Base-by-base conservation (phyloP, 2,888 invertebrate species). In the Abscondita cerata region DNA sequence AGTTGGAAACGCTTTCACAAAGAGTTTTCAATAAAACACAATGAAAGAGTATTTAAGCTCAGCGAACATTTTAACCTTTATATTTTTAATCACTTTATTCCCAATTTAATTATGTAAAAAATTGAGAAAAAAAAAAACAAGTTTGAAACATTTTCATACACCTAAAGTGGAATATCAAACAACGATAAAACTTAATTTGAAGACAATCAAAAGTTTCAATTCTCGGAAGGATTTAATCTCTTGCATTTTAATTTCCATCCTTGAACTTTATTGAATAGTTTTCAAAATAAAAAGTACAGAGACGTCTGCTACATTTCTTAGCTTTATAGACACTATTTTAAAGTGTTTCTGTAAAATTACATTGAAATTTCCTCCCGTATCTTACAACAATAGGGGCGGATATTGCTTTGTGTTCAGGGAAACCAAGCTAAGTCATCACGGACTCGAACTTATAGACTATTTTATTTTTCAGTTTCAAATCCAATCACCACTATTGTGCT, bases 401-500 rank as follows among this genome's bases (percentile, higher is more conserved):
- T 69, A 70, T 70, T 69, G 70, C 68, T 69, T 70, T 69, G 69
- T 70, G 68, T 68, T 66, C 64, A 67, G 63, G 62, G 56, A 68
- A 68, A 66, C 68, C 64, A 64, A 66, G 63, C 65, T 55, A 64
- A 63, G 67, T 65, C 69, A 68, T 69, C 70, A 64, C 64, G 62
- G 59, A 60, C 67, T 54, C 60, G 62, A 64, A 68, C 67, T 64
- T 66, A 54, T 62, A 55, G 58, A 59, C 57, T 59, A 59, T 63
- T 66, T 71, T 70, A 70, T 69, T 71, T 71, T 70, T 68, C 65
- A 67, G 69, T 65, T 71, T 69, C 64, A 68, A 73, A 73, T 73
- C 73, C 74, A 74, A 74, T 74, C 74, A 72, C 68, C 62, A 58
- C 71, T 70, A 72, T 72, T 73, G 72, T 74, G 72, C 71, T 73